Percentiles rank a stretch among this genome's conserved stretches.
These are phyloP conservation scores for Drosophila mauritiana DNA, from an alignment of 1,140 invertebrate species.

Conservation along the genomic window DNA sequence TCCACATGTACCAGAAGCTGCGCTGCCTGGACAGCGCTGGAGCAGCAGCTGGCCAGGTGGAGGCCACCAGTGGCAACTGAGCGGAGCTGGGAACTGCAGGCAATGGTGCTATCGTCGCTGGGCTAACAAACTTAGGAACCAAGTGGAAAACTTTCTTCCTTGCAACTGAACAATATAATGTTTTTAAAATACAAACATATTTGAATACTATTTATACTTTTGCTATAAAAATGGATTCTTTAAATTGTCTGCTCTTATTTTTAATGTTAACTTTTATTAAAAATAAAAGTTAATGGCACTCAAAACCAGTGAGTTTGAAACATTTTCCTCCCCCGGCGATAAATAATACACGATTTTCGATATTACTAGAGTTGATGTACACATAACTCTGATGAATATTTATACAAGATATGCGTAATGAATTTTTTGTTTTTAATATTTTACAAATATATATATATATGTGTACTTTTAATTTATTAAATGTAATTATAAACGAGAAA, in stretches of 20 bases:
- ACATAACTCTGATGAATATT: constrained; percentile 27
- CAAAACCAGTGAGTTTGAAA: not conserved
- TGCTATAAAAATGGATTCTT: not conserved
- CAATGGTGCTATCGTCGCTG: constrained; percentile 3
- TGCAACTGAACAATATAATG: not conserved
- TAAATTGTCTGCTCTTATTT: not conserved
- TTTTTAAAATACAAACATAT: not conserved
- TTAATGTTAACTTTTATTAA: not conserved
- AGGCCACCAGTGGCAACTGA: constrained; percentile 32
- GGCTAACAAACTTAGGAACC: not conserved
- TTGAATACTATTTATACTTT: too few relatives aligned
- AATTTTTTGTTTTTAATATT: constrained; percentile 52
- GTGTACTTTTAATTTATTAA: constrained; percentile 59
- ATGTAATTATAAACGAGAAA: constrained; percentile 42
- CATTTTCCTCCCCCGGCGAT: not conserved
- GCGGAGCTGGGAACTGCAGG: not conserved
- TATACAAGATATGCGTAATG: constrained; percentile 20
- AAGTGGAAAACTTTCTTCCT: not conserved
- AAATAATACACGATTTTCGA: constrained; percentile 54
- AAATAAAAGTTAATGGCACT: too few relatives aligned
- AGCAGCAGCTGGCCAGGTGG: constrained; percentile 1
- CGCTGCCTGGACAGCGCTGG: constrained; percentile 65
- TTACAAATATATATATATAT: constrained; percentile 39
- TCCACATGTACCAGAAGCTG: constrained; percentile 83
- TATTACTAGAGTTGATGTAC: constrained; percentile 10